Percentiles rank a stretch among this genome's conserved stretches.
These are phyloP conservation scores for Thunnus thynnus DNA, from an alignment of 2,113 vertebrate species.

Conservation along the genomic window DNA sequence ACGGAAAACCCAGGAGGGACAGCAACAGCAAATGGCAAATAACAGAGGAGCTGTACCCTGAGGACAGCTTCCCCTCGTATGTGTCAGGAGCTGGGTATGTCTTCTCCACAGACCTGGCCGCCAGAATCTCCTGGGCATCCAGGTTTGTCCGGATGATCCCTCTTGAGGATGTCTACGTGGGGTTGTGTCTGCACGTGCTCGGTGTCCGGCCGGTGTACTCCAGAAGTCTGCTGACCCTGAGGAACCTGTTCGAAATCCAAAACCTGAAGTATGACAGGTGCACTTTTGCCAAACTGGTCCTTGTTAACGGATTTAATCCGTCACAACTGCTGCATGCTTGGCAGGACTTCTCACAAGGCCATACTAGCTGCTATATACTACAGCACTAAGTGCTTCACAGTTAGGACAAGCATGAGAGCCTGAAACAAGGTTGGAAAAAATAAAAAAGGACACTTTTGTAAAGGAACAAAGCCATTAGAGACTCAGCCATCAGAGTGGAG, in stretches of 20 bases:
- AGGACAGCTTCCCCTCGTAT: slow-evolving; percentile 80
- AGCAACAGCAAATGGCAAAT: slow-evolving; percentile 82
- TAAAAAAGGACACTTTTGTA: neutral
- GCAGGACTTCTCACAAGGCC: slow-evolving; percentile 75
- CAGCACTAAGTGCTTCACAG: neutral
- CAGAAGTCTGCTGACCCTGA: slow-evolving; percentile 38
- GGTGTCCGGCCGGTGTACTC: slow-evolving; percentile 72
- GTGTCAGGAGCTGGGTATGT: slow-evolving; percentile 86
- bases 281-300: slow-evolving; percentile 60
- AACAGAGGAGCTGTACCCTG: slow-evolving; percentile 73
- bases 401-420: neutral
- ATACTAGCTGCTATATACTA: slow-evolving; percentile 71
- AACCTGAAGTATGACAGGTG: slow-evolving; percentile 80
- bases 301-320: slow-evolving; percentile 78
- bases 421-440: neutral
- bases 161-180: slow-evolving; percentile 90
- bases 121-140: slow-evolving; percentile 79
- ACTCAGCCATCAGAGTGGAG: neutral
- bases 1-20: slow-evolving; percentile 69
- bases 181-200: slow-evolving; percentile 82
- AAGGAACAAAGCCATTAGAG: slow-evolving; percentile 31
- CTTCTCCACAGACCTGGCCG: slow-evolving; percentile 81
- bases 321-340: slow-evolving; percentile 66
- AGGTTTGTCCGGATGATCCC: slow-evolving; percentile 73
- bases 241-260: slow-evolving; percentile 76